These are phyloP conservation scores for Microplitis mediator DNA, from an alignment of 1,140 invertebrate genomes.

Conservation along the genomic window DNA sequence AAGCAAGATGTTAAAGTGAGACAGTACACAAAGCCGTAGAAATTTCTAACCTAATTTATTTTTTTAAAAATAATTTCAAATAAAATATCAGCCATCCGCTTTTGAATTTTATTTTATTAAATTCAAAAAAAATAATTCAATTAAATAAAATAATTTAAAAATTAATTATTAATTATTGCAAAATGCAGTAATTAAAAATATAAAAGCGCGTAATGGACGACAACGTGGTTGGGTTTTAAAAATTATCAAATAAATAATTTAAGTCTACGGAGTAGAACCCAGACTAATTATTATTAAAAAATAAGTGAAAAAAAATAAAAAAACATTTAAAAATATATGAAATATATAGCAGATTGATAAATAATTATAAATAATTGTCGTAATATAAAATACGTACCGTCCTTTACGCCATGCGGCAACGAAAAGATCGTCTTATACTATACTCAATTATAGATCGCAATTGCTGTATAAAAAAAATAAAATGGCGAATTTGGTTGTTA, in stretches of 20 bases:
- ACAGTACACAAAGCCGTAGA: no score
- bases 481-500: neutral
- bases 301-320: neutral
- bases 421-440: constrained; percentile 6
- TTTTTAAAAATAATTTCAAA: no score
- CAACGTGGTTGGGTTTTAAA: no score
- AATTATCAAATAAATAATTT: no score
- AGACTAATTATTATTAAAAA: no score
- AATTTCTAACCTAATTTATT: no score
- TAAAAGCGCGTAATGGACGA: no score
- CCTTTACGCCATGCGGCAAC: constrained; percentile 9
- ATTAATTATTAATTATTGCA: neutral
- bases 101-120: no score
- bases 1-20: neutral
- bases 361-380: neutral
- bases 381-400: constrained; percentile 9
- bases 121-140: no score
- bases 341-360: neutral
- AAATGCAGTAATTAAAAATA: neutral
- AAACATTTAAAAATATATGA: neutral
- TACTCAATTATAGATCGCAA: neutral
- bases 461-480: neutral
- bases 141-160: neutral
- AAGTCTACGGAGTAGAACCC: no score
- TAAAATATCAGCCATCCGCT: no score